phyloP scores from a whole-genome alignment of 2,888 invertebrate genomes.

The Tipula unca region DNA sequence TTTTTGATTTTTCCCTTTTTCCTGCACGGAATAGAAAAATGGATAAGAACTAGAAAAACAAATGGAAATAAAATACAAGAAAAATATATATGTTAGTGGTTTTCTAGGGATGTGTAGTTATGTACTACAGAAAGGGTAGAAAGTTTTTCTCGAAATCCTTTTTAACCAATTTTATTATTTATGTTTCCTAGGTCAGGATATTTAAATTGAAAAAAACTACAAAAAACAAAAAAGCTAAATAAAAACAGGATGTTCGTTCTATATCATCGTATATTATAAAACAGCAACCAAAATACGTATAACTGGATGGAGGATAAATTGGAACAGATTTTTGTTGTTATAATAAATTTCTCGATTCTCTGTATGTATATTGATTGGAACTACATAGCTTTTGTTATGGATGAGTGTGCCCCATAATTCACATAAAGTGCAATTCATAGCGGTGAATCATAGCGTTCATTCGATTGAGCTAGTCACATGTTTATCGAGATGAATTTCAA shows the following conservation, averaged over 20 bases:
- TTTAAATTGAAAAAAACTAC: neutral
- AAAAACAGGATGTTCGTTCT: neutral
- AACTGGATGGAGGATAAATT: neutral
- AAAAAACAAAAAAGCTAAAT: neutral
- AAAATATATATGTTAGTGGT: neutral
- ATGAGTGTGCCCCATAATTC: too few relatives aligned
- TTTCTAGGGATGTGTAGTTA: neutral
- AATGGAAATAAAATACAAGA: neutral
- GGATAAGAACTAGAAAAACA: neutral
- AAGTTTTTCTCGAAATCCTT: neutral
- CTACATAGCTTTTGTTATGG: too few relatives aligned
- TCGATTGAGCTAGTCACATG: too few relatives aligned
- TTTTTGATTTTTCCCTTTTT: neutral
- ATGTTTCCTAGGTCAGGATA: conserved; percentile 8
- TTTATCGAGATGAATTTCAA: too few relatives aligned
- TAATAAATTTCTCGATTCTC: neutral
- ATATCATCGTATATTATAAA: neutral
- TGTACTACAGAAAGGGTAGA: neutral
- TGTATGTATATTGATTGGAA: neutral
- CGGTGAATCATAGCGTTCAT: too few relatives aligned
- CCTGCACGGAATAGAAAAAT: neutral
- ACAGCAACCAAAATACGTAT: neutral
- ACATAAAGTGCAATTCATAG: too few relatives aligned
- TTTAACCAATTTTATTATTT: neutral
- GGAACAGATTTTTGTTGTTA: neutral